A percentile compares a stretch with the other conserved stretches of the same genome.
These are phyloP conservation scores for Cherax destructor DNA, from an alignment of 1,140 invertebrate genomes.

Conservation along the genomic window DNA sequence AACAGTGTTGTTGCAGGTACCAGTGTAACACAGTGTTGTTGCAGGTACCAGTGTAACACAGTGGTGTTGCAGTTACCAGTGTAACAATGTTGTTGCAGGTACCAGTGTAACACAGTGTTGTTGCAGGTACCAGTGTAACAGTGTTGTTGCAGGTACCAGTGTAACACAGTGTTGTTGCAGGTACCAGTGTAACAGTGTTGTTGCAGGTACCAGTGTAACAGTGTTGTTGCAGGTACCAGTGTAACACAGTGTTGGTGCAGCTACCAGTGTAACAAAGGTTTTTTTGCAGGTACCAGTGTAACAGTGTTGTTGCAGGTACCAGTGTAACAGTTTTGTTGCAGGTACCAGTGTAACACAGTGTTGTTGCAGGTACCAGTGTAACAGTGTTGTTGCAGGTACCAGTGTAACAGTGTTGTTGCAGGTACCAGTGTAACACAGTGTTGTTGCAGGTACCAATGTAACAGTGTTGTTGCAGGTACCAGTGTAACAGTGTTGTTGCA, in stretches of 20 bases:
- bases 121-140: no score
- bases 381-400: no score
- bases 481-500: slow-evolving; percentile 43
- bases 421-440: slow-evolving; percentile 61
- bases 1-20: slow-evolving; percentile 9
- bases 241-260: slow-evolving; percentile 1
- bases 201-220: slow-evolving; percentile 53
- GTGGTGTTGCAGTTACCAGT: no score
- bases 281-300: no score
- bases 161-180: no score
- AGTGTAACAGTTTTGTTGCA: slow-evolving; percentile 43
- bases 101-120: no score
- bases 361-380: slow-evolving; percentile 49
- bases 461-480: slow-evolving; percentile 29
- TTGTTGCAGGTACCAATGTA: no score
- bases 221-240: no score
- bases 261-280: slow-evolving; percentile 58
- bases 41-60: slow-evolving; percentile 57
- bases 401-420: neutral
- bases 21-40: neutral
- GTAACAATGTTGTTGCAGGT: slow-evolving; percentile 20
- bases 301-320: slow-evolving; percentile 29
- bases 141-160: slow-evolving; percentile 39
- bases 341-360: no score
- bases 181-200: no score